Percentiles rank a stretch among this genome's conserved stretches.
Conservation (phyloP, 2,113 vertebrate species). For the Ctenomys sociabilis region DNA sequence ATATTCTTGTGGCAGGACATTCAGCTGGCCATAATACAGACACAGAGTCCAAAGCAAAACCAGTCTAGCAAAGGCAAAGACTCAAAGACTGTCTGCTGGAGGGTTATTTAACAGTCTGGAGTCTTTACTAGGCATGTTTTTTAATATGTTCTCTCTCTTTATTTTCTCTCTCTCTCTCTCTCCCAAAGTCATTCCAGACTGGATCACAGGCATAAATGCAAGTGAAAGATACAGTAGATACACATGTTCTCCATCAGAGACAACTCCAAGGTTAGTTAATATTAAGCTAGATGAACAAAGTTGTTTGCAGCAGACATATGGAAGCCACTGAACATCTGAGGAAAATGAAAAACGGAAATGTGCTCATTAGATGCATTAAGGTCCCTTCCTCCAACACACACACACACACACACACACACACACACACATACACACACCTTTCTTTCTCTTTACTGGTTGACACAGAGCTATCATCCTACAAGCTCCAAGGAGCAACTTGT, state of each 20-base stretch:
- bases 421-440: neutral
- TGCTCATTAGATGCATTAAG: conserved; percentile 58
- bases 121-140: conserved; percentile 78
- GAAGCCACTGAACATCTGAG: conserved; percentile 71
- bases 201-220: conserved; percentile 51
- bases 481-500: conserved; percentile 23
- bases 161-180: neutral
- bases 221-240: conserved; percentile 45
- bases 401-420: neutral
- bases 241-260: conserved; percentile 72
- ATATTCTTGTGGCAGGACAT: conserved; percentile 71
- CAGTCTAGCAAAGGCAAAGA: conserved; percentile 72
- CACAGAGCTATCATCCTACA: neutral
- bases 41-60: conserved; percentile 76
- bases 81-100: conserved; percentile 70
- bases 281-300: conserved; percentile 46
- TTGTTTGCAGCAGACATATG: conserved; percentile 45
- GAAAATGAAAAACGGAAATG: conserved; percentile 72
- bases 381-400: neutral
- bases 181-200: conserved; percentile 52
- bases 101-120: conserved; percentile 80
- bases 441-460: neutral
- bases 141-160: neutral
- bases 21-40: neutral
- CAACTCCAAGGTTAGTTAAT: conserved; percentile 59